These are phyloP conservation scores for Rhagonycha fulva DNA, from an alignment of 2,888 invertebrate species.

Conservation along the genomic window DNA sequence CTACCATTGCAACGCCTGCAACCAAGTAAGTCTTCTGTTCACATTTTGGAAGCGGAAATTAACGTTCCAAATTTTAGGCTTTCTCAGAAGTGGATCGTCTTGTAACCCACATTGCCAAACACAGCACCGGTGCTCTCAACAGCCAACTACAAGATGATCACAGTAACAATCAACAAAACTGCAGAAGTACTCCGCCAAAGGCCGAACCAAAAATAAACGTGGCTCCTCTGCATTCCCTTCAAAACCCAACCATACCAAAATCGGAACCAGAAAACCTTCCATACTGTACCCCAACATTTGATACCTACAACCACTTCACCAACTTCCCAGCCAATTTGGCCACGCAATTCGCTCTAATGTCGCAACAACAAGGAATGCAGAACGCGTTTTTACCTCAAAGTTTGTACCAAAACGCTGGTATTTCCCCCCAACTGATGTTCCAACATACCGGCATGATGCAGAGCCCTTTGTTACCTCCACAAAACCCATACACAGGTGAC, in stretches of 20 bases:
- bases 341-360: slow-evolving; percentile 53
- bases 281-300: slow-evolving; percentile 50
- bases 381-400: slow-evolving; percentile 51
- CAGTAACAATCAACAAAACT: background rate
- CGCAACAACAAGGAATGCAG: slow-evolving; percentile 49
- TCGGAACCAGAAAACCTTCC: slow-evolving; percentile 34
- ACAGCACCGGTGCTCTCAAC: slow-evolving; percentile 64
- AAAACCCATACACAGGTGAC: slow-evolving; percentile 45
- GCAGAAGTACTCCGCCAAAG: slow-evolving; percentile 42
- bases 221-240: slow-evolving; percentile 51
- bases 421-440: slow-evolving; percentile 53
- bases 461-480: slow-evolving; percentile 47
- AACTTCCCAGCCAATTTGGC: slow-evolving; percentile 53
- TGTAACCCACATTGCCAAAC: slow-evolving; percentile 72
- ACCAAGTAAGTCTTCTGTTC: slow-evolving; percentile 58
- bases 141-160: slow-evolving; percentile 52
- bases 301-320: slow-evolving; percentile 52
- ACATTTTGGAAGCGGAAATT: background rate
- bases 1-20: slow-evolving; percentile 80
- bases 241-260: slow-evolving; percentile 43
- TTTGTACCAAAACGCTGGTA: slow-evolving; percentile 48
- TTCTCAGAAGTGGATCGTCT: slow-evolving; percentile 74
- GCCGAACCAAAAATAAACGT: slow-evolving; percentile 51
- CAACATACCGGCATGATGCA: slow-evolving; percentile 53
- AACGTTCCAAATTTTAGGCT: slow-evolving; percentile 54